These are phyloP conservation scores for Anhinga anhinga DNA, from an alignment of 2,113 vertebrate genomes.

Conservation along the genomic window DNA sequence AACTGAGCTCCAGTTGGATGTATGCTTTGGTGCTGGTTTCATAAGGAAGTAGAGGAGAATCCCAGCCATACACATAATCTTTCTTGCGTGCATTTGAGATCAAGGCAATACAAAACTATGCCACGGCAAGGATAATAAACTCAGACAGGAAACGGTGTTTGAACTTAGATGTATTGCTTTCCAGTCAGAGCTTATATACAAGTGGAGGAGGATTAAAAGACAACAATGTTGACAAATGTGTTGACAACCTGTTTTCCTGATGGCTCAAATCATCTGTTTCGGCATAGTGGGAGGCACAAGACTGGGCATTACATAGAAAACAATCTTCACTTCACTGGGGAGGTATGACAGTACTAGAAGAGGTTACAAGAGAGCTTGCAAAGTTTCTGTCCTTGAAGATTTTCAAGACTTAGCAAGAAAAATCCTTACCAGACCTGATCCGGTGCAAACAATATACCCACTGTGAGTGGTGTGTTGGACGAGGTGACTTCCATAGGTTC, in stretches of 20 bases:
- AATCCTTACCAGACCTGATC: not conserved
- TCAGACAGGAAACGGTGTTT: not conserved
- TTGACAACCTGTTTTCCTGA: not conserved
- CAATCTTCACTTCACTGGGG: not conserved
- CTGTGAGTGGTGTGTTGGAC: too few species aligned
- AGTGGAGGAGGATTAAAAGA: not conserved
- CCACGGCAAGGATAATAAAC: not conserved
- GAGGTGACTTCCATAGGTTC: not conserved
- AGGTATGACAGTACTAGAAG: not conserved
- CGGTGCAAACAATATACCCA: not conserved
- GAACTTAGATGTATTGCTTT: not conserved
- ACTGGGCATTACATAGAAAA: not conserved
- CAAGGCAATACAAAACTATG: not conserved
- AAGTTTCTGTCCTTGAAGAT: not conserved
- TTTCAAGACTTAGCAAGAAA: not conserved
- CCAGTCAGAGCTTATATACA: not conserved
- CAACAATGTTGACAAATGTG: not conserved
- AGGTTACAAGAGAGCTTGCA: accelerated
- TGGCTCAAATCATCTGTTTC: not conserved
- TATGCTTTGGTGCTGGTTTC: not conserved
- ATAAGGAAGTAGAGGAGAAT: not conserved
- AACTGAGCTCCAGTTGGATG: not conserved
- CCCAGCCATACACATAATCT: not conserved
- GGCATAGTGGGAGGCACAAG: not conserved
- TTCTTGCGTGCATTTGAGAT: not conserved